Evolutionary conservation across 2,888 invertebrate species (phyloP).

Genomic region (Plebejus anna): DNA sequence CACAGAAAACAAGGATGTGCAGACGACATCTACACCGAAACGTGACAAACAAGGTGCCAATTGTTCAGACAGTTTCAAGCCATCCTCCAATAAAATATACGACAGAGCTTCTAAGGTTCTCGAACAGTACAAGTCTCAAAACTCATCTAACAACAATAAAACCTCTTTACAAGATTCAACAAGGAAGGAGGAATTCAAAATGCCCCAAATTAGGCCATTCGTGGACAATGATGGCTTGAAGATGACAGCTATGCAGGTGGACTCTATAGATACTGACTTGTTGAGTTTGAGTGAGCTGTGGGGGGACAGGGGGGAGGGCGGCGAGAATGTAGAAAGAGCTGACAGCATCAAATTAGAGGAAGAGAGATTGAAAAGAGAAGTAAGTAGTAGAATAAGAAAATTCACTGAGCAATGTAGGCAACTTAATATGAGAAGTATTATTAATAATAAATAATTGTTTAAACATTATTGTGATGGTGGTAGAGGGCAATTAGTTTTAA

Average conservation of each 20-base stretch:
- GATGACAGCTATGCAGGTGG: constrained; percentile 38
- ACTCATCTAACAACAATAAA: constrained; percentile 48
- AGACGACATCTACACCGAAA: constrained; percentile 71
- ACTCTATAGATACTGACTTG: constrained; percentile 68
- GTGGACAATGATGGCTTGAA: constrained; percentile 51
- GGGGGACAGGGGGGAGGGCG: constrained; percentile 74
- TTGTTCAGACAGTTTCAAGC: constrained; percentile 56
- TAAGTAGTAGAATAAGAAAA: constrained; percentile 51
- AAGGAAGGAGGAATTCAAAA: constrained; percentile 62
- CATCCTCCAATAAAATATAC: constrained; percentile 68
- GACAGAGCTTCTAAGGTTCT: constrained; percentile 67
- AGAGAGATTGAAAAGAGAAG: constrained; percentile 87
- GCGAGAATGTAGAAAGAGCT: constrained; percentile 57
- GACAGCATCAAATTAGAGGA: constrained; percentile 82
- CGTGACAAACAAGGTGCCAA: constrained; percentile 41
- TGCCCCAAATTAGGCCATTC: constrained; percentile 69
- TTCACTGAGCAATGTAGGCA: too few species aligned
- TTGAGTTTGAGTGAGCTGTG: constrained; percentile 83
- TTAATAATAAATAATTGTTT: too few species aligned
- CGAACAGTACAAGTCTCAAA: constrained; percentile 67
- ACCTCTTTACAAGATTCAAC: constrained; percentile 40
- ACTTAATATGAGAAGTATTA: too few species aligned
- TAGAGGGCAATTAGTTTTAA: too few species aligned
- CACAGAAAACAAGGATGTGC: constrained; percentile 60
- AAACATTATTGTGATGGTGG: too few species aligned